phyloP scores from a whole-genome alignment of 1,140 invertebrate genomes.

The Drosophila bocqueti region DNA sequence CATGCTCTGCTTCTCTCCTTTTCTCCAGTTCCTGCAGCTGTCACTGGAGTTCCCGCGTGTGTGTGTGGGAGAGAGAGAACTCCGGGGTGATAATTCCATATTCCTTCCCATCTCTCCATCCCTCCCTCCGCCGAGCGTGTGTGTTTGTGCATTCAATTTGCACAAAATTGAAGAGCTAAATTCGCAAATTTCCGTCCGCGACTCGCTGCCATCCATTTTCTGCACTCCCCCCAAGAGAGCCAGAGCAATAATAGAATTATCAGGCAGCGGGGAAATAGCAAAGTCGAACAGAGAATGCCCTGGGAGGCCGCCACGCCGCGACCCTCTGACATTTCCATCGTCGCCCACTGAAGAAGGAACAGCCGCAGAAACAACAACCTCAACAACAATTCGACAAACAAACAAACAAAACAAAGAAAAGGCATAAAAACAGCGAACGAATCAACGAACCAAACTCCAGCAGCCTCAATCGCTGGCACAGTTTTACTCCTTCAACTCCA shows the following conservation, averaged over 20 bases:
- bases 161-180: slow-evolving; percentile 50
- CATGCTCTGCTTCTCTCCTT: slow-evolving; percentile 14
- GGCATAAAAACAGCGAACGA: slow-evolving; percentile 39
- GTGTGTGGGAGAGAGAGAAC: slow-evolving; percentile 15
- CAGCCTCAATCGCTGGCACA: slow-evolving; percentile 64
- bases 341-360: slow-evolving; percentile 54
- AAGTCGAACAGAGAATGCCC: slow-evolving; percentile 62
- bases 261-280: slow-evolving; percentile 30
- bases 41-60: slow-evolving; percentile 24
- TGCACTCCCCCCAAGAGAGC: slow-evolving; percentile 30
- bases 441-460: slow-evolving; percentile 44
- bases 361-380: slow-evolving; percentile 38
- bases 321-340: slow-evolving; percentile 79
- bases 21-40: slow-evolving; percentile 40
- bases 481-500: slow-evolving; percentile 60
- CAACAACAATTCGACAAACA: slow-evolving; percentile 34
- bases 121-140: neutral
- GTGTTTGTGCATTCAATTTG: slow-evolving; percentile 74
- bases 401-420: slow-evolving; percentile 33
- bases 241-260: slow-evolving; percentile 70
- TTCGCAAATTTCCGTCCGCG: slow-evolving; percentile 63
- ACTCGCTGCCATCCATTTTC: slow-evolving; percentile 67
- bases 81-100: slow-evolving; percentile 18
- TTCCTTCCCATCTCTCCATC: slow-evolving; percentile 1
- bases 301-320: slow-evolving; percentile 49